phyloP scores from a whole-genome alignment of 2,888 invertebrate genomes.

The Leuctra nigra region DNA sequence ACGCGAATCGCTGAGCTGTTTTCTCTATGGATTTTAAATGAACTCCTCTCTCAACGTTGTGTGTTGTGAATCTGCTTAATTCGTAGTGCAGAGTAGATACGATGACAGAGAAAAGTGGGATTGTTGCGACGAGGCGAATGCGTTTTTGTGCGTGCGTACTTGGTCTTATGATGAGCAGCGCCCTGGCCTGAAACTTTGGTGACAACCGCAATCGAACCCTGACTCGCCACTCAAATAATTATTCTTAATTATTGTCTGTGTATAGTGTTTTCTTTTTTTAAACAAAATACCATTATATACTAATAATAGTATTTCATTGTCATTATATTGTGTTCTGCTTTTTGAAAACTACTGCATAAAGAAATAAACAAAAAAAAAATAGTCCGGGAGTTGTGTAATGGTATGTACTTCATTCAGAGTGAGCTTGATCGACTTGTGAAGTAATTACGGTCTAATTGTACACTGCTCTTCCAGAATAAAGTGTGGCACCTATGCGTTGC shows the following conservation, averaged over 20 bases:
- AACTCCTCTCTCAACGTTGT: conserved; percentile 12
- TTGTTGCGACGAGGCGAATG: background rate
- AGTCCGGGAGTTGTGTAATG: conserved; percentile 29
- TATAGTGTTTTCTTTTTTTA: conserved; percentile 22
- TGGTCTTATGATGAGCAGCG: conserved; percentile 10
- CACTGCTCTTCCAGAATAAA: background rate
- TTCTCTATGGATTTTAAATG: conserved; percentile 5
- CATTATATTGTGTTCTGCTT: conserved; percentile 27
- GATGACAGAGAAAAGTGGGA: conserved; percentile 7
- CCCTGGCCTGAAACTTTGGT: conserved; percentile 28
- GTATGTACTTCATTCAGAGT: conserved; percentile 19
- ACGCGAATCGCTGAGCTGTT: conserved; percentile 9
- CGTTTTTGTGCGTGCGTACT: background rate
- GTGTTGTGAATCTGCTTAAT: conserved; percentile 7
- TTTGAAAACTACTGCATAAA: conserved; percentile 26
- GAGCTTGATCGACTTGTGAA: conserved; percentile 10
- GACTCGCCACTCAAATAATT: conserved; percentile 24
- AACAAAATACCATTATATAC: conserved; percentile 22
- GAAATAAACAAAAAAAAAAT: conserved; percentile 25
- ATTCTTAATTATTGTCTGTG: conserved; percentile 24
- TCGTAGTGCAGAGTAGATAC: conserved; percentile 22
- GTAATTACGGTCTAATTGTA: background rate
- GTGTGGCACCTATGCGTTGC: background rate
- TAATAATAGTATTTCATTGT: conserved; percentile 24
- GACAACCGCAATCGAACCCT: conserved; percentile 28